Base-by-base conservation (phyloP, 2,888 invertebrate species). In the Chrysopilus asiliformis region DNA sequence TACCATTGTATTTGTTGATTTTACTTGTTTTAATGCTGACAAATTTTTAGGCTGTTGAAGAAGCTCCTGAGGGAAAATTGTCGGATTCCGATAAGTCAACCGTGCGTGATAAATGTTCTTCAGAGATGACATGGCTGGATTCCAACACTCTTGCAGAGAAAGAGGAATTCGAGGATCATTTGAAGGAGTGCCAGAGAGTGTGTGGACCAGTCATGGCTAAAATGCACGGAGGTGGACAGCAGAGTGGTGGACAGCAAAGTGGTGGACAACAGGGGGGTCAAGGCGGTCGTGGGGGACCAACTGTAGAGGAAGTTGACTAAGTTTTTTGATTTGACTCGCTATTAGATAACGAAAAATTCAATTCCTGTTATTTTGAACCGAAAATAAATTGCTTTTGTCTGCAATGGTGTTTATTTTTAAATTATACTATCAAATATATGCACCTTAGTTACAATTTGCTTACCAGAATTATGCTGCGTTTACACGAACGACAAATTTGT, bases 201-300 rank as follows among this genome's bases (percentile, higher is more conserved):
- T 81, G 80, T 53, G 71, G 73, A 32, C 79, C 84, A 0, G 66
- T 79, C 26, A 83, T 85, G 74, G 72, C 79, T 59, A 82, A 81
- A 50, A 56, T 82, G 1, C 80, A 81, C 45, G n/a, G n/a, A n/a
- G n/a, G n/a, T n/a, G 77, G 77, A 36, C 68, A 29, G 13, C n/a
- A 8, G n/a, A 13, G 12, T 28, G 12, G 35, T 34, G 65, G 65
- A 14, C 53, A 55, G 40, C 53, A 42, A 45, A 32, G 38, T 9
- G 34, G 37, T 27, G 24, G 24, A 14, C 7, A 7, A 22, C 52
- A 40, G 45, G 32, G 48, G 32, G 50, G 48, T 48, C 22, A 22
- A 22, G 22, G 22, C 10, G 29, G 29, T 10, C 27, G 35, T 12
- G 59, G 49, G 28, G 71, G 70, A 2, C 72, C 73, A 2, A 76